phyloP scores from a whole-genome alignment of 1,140 invertebrate species.

The Idris sp. region DNA sequence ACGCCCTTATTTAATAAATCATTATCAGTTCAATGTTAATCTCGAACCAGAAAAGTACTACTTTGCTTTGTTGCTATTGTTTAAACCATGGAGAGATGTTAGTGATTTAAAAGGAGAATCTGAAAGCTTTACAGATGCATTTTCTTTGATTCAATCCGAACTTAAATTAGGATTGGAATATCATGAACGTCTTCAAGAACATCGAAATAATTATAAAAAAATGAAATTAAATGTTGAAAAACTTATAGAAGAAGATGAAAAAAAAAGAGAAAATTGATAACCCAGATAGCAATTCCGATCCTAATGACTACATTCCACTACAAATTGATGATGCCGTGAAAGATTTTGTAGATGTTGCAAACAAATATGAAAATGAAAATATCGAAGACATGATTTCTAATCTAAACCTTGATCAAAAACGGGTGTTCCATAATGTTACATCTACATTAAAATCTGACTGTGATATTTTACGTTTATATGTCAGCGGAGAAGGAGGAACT shows the following conservation, averaged over 20 bases:
- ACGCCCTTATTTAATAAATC: too few relatives aligned
- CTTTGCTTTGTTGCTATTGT: conserved; percentile 45
- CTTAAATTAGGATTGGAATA: conserved; percentile 47
- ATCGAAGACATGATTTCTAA: conserved; percentile 47
- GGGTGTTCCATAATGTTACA: conserved; percentile 33
- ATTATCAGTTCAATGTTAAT: conserved; percentile 30
- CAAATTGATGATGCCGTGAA: too few relatives aligned
- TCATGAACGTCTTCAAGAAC: conserved; percentile 52
- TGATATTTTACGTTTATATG: too few relatives aligned
- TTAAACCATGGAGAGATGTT: conserved; percentile 39
- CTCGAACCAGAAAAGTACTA: conserved; percentile 61
- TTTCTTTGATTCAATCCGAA: conserved; percentile 27
- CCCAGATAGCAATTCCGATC: conserved; percentile 7
- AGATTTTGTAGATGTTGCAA: conserved; percentile 39
- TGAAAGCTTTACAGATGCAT: conserved; percentile 53
- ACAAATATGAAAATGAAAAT: conserved; percentile 26
- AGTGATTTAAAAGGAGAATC: conserved; percentile 40
- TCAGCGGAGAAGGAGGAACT: too few relatives aligned
- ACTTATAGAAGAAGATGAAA: conserved; percentile 27
- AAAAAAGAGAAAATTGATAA: conserved; percentile 8
- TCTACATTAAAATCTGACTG: neutral
- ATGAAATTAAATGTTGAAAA: conserved; percentile 41
- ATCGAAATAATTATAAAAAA: conserved; percentile 38
- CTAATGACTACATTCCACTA: too few relatives aligned
- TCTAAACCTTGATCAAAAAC: conserved; percentile 47